Conservation (phyloP, 2,113 vertebrate genomes). For the Neogale vison region DNA sequence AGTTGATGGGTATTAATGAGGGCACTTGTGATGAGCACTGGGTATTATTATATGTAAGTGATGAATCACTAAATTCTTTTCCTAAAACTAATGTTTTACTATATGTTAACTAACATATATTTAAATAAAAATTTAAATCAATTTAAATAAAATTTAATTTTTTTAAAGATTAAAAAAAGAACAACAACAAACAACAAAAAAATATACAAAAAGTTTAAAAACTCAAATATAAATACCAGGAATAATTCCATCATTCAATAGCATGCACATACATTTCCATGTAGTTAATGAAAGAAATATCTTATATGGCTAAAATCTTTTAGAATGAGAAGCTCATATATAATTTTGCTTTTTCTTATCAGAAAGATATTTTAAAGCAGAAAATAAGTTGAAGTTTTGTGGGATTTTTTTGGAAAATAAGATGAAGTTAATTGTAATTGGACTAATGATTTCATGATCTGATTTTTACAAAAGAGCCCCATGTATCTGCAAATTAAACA, state of each 20-base stretch:
- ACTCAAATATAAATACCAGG: background rate
- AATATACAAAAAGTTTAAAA: background rate
- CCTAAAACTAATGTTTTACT: background rate
- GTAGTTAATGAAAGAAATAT: constrained; percentile 18
- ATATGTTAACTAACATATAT: background rate
- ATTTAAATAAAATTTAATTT: background rate
- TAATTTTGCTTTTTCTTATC: constrained; percentile 5
- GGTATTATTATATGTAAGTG: background rate
- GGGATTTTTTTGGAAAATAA: background rate
- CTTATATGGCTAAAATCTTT: background rate
- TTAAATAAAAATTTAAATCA: too few relatives aligned
- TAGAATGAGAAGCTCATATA: background rate
- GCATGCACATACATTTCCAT: background rate
- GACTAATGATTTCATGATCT: constrained; percentile 3
- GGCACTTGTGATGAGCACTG: background rate
- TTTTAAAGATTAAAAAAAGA: background rate
- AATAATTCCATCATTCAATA: background rate
- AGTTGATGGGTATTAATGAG: background rate
- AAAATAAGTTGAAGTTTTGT: constrained; percentile 1
- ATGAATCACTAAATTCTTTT: background rate
- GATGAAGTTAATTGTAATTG: background rate
- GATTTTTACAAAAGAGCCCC: background rate
- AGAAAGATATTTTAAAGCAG: background rate
- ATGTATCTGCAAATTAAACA: constrained; percentile 11
- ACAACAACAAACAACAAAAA: too few relatives aligned